Evolutionary conservation across 2,888 invertebrate genomes (phyloP).

Genomic region (Pimpla rufipes): DNA sequence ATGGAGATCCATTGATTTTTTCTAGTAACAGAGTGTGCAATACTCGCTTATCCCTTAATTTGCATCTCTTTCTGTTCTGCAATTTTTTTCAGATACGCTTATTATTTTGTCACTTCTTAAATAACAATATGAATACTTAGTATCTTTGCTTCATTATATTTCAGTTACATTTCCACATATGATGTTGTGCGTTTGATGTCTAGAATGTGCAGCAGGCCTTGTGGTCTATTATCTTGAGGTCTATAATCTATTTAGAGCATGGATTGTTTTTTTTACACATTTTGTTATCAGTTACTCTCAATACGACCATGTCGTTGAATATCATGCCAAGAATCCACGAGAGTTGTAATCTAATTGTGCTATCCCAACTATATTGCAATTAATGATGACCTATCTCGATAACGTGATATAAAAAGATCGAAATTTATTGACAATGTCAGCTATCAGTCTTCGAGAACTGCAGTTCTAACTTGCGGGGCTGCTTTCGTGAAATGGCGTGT

Average conservation of each 20-base stretch:
- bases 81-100: neutral
- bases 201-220: conserved; percentile 51
- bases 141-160: neutral
- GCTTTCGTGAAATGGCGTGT: conserved; percentile 38
- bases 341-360: conserved; percentile 18
- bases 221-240: neutral
- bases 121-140: too few species aligned
- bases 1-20: neutral
- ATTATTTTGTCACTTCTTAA: conserved; percentile 11
- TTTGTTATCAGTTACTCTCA: conserved; percentile 51
- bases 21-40: neutral
- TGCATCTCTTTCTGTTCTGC: neutral
- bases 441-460: conserved; percentile 19
- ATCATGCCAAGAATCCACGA: conserved; percentile 34
- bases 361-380: neutral
- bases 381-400: conserved; percentile 6
- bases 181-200: neutral
- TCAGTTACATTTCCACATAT: conserved; percentile 4
- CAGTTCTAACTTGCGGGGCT: conserved; percentile 57
- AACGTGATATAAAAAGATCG: conserved; percentile 18
- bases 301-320: conserved; percentile 27
- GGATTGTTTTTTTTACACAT: conserved; percentile 31
- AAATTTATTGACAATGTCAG: conserved; percentile 46
- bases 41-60: neutral
- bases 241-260: conserved; percentile 64